Evolutionary conservation across 2,113 vertebrate species (phyloP).

Genomic region (Leptosomus discolor): DNA sequence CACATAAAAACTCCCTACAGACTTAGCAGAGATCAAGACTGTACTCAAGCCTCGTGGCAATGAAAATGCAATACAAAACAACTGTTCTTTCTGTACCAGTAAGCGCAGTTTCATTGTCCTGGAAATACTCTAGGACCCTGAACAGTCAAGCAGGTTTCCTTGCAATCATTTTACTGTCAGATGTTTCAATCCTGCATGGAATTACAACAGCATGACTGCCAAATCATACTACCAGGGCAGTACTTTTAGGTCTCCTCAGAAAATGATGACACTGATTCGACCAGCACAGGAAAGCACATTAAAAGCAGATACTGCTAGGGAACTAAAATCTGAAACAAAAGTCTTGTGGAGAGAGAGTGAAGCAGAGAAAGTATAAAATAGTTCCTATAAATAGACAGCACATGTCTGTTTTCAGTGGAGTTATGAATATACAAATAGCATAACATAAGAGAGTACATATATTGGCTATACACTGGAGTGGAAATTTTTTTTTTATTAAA

Average conservation of each 20-base stretch:
- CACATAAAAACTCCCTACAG: not conserved
- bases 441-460: not conserved
- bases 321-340: constrained; percentile 4
- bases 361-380: not conserved
- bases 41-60: not conserved
- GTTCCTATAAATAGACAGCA: not conserved
- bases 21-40: not conserved
- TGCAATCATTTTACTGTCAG: not conserved
- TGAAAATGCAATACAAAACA: not conserved
- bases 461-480: not conserved
- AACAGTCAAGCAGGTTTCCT: not conserved
- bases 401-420: not conserved
- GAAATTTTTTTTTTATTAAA: not conserved
- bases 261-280: not conserved
- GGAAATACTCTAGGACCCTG: not conserved
- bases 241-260: not conserved
- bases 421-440: not conserved
- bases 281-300: not conserved
- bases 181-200: not conserved
- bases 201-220: not conserved
- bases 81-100: not conserved
- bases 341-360: not conserved
- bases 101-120: not conserved
- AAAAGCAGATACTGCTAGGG: not conserved
- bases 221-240: not conserved